phyloP scores from a whole-genome alignment of 2,888 invertebrate genomes.

The Ophion costatus region DNA sequence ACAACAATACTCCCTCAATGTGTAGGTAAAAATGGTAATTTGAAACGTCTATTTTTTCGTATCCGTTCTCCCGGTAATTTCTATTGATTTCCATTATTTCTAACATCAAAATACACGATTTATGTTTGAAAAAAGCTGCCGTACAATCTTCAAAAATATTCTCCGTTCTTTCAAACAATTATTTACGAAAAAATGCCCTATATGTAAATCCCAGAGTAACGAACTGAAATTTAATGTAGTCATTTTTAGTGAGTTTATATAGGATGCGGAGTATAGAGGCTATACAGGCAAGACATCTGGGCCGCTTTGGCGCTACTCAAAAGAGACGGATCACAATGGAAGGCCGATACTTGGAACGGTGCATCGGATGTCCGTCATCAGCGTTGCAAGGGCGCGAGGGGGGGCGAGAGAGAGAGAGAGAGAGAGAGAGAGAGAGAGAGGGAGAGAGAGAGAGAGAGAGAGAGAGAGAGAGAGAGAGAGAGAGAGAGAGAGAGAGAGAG shows the following conservation, averaged over 20 bases:
- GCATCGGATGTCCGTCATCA: constrained; percentile 42
- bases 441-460: constrained; percentile 23
- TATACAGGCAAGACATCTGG: neutral
- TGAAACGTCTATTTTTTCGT: too few relatives aligned
- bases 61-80: too few relatives aligned
- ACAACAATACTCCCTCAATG: too few relatives aligned
- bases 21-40: too few relatives aligned
- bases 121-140: too few relatives aligned
- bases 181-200: too few relatives aligned
- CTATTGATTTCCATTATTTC: too few relatives aligned
- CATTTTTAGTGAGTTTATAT: neutral
- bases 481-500: constrained; percentile 31
- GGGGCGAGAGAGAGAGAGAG: constrained; percentile 10
- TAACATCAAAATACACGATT: too few relatives aligned
- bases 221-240: neutral
- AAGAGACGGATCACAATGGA: constrained; percentile 39
- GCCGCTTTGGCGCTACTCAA: constrained; percentile 29
- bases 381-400: constrained; percentile 21
- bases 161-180: too few relatives aligned
- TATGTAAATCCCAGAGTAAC: neutral
- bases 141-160: too few relatives aligned
- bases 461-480: constrained; percentile 11
- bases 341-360: constrained; percentile 26
- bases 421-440: constrained; percentile 32
- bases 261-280: neutral